Evolutionary conservation across 64 coral and sea anemone species (phyloP).

Genomic region (Stichodactyla helianthus): DNA sequence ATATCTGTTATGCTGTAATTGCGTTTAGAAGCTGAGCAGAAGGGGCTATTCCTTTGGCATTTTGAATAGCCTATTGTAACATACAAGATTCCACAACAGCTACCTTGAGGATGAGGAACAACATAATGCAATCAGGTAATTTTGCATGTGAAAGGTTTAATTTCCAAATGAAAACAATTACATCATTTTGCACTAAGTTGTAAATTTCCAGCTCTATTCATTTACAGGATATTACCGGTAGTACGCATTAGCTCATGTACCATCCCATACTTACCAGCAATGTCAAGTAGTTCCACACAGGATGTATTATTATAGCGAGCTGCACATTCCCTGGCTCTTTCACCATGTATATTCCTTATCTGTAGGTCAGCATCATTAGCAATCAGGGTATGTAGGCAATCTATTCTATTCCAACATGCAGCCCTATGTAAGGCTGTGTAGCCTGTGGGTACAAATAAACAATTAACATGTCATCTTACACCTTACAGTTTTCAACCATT

Average conservation of each 20-base stretch:
- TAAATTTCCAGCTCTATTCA: not conserved
- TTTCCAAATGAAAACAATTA: no score
- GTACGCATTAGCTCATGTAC: not conserved
- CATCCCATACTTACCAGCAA: constrained; percentile 52
- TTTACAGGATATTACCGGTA: not conserved
- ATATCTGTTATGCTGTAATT: no score
- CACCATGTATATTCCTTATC: constrained; percentile 65
- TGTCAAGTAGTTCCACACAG: constrained; percentile 78
- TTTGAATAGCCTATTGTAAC: no score
- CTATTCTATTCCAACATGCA: constrained; percentile 77
- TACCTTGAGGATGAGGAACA: no score
- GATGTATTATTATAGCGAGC: constrained; percentile 61
- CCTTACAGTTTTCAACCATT: no score
- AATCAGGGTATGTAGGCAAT: constrained; percentile 69
- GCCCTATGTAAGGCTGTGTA: constrained; percentile 91
- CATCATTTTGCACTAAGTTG: no score
- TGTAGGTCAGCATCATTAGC: constrained; percentile 74
- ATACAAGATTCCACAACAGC: no score
- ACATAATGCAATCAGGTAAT: no score
- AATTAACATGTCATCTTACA: no score
- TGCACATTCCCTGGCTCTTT: constrained; percentile 87
- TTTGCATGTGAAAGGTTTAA: no score
- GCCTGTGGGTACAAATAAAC: constrained; percentile 25
- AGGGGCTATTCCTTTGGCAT: no score
- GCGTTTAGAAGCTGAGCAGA: no score